phyloP scores from a whole-genome alignment of 2,113 vertebrate species.

The Plectropomus leopardus region DNA sequence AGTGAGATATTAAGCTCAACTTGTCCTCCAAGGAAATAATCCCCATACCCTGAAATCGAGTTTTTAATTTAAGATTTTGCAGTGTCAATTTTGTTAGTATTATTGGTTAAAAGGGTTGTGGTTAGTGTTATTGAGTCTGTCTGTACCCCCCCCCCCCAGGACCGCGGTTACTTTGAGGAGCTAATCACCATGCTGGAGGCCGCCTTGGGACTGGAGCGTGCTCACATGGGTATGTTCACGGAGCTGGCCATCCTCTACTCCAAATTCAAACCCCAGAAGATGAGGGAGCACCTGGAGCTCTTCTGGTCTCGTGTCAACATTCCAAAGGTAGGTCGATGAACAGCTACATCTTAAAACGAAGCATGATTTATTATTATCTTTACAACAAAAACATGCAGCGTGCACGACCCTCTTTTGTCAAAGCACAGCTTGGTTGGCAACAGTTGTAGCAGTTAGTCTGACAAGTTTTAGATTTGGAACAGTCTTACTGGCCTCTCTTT shows the following conservation, averaged over 20 bases:
- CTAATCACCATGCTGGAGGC: slow-evolving; percentile 99
- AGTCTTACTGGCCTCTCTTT: not conserved
- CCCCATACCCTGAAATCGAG: not conserved
- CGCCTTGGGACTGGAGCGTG: slow-evolving; percentile 94
- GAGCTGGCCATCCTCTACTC: slow-evolving; percentile 99
- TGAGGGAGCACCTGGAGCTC: slow-evolving; percentile 98
- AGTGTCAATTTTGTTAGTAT: not conserved
- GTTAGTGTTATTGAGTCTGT: not conserved
- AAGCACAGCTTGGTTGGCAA: too few relatives aligned
- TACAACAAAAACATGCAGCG: not conserved
- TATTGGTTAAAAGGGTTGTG: not conserved
- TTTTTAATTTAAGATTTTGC: not conserved
- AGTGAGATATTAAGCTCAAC: not conserved
- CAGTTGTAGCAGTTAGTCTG: not conserved
- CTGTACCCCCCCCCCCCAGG: slow-evolving; percentile 80
- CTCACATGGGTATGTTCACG: slow-evolving; percentile 99
- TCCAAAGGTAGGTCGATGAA: slow-evolving; percentile 90
- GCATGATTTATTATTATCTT: too few relatives aligned
- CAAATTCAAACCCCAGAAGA: slow-evolving; percentile 99
- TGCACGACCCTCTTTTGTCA: too few relatives aligned
- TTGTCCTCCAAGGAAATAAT: not conserved
- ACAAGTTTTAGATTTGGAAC: not conserved
- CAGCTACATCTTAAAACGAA: not conserved
- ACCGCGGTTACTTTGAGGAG: slow-evolving; percentile 98
- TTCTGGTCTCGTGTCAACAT: slow-evolving; percentile 99